phyloP scores from a whole-genome alignment of 2,888 invertebrate species.

The Cactoblastis cactorum region DNA sequence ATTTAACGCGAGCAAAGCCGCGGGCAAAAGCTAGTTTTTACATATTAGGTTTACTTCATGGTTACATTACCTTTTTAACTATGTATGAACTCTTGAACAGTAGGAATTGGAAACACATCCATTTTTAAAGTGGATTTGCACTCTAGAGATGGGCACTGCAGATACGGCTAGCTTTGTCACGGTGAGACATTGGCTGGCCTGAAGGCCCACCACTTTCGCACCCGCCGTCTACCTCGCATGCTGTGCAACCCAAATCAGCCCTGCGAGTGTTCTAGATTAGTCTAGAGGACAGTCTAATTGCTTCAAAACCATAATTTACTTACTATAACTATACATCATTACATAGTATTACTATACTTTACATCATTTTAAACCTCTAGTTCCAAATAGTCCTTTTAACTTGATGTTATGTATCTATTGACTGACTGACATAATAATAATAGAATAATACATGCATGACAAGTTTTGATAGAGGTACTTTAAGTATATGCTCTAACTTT shows the following conservation, averaged over 20 bases:
- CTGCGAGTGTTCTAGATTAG: background rate
- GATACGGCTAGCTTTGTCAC: background rate
- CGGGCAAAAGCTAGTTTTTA: too few relatives aligned
- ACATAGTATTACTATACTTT: too few relatives aligned
- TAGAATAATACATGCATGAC: too few relatives aligned
- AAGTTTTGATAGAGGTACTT: too few relatives aligned
- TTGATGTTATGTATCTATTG: too few relatives aligned
- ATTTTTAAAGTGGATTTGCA: constrained; percentile 28
- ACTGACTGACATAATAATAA: too few relatives aligned
- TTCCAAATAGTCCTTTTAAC: too few relatives aligned
- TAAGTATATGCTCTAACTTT: too few relatives aligned
- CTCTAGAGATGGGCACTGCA: background rate
- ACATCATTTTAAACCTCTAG: too few relatives aligned
- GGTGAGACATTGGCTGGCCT: background rate
- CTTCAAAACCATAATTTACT: background rate
- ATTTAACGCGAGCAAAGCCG: too few relatives aligned
- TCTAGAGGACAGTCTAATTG: background rate
- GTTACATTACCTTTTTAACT: constrained; percentile 50
- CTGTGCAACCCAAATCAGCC: background rate
- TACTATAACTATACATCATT: too few relatives aligned
- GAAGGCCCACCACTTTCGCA: background rate
- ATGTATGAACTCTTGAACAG: constrained; percentile 49
- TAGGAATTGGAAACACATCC: constrained; percentile 54
- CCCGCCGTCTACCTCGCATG: background rate
- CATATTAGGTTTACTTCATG: background rate